Base-by-base conservation (phyloP, 37 sponge, comb jelly and placozoan genomes). In the Axinella damicornis region DNA sequence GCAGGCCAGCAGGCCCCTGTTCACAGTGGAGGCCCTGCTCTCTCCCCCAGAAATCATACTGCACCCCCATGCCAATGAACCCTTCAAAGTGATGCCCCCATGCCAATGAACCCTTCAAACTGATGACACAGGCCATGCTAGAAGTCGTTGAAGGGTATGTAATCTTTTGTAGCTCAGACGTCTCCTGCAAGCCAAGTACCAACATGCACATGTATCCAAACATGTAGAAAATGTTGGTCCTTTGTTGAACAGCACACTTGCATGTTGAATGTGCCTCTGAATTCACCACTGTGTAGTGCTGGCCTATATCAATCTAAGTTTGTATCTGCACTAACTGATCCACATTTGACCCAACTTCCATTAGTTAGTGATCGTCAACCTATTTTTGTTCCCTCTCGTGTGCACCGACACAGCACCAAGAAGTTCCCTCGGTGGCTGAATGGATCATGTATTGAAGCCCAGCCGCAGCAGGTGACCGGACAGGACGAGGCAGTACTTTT, bases 41-140 rank as follows among this genome's bases (percentile, higher is more conserved):
- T 91, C 96, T 30, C 83, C 89, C 25, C 95, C 99, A 31, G 99
- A 99, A 71, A 93, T 99, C 25, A 84, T 93, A 41, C 87, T 96
- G 15, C 89, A 90, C 31, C 99, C 99, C 20, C 99, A 92, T 41
- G 92, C 74, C 69, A 92, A 91, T 71, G 99, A 99, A 70, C 90
- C 96, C 55, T n/a, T n/a, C n/a, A n/a, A n/a, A n/a, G n/a, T n/a
- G n/a, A n/a, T n/a, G n/a, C n/a, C n/a, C n/a, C n/a, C n/a, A n/a
- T n/a, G n/a, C n/a, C n/a, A n/a, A n/a, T n/a, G n/a, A n/a, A n/a
- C n/a, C n/a, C n/a, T 90, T 71, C 85, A 96, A 96, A 69, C 74
- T 94, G 30, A 74, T 89, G 77, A 69, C 77, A 28, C 78, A 84
- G 18, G 84, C 86, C 22, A 69, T 83, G 73, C 78, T 69, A 37